Conservation (phyloP, 2,888 invertebrate species). For the Nymphalis polychloros region DNA sequence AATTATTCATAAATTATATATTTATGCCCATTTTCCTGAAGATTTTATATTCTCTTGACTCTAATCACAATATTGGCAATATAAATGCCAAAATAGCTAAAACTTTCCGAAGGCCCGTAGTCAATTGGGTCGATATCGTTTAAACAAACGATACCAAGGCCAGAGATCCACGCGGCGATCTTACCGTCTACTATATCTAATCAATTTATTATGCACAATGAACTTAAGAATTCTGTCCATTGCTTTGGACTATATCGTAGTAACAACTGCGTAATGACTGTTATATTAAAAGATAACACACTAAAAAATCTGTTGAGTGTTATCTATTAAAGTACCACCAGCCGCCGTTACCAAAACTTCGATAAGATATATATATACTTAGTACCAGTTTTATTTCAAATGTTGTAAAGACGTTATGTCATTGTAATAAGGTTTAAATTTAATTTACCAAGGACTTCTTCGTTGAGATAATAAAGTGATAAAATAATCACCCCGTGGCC, state of each 20-base stretch:
- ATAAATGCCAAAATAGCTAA: slow-evolving; percentile 42
- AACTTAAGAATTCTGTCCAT: slow-evolving; percentile 43
- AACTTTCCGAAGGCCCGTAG: slow-evolving; percentile 51
- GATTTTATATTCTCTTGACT: not conserved
- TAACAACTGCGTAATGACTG: not conserved
- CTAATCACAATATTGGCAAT: slow-evolving; percentile 28
- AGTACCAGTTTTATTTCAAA: slow-evolving; percentile 43
- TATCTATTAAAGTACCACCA: slow-evolving; percentile 45
- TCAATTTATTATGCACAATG: slow-evolving; percentile 41
- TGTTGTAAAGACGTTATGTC: slow-evolving; percentile 15
- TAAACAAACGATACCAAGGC: slow-evolving; percentile 62
- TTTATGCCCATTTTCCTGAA: no score
- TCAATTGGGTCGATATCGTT: slow-evolving; percentile 58
- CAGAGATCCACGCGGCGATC: slow-evolving; percentile 55
- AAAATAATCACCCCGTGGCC: not conserved
- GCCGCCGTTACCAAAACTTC: slow-evolving; percentile 51
- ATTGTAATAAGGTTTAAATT: slow-evolving; percentile 14
- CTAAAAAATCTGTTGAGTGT: slow-evolving; percentile 50
- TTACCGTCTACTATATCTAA: slow-evolving; percentile 43
- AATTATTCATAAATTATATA: no score
- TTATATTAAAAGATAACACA: slow-evolving; percentile 30
- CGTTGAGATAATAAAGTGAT: slow-evolving; percentile 5
- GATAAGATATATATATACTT: slow-evolving; percentile 70
- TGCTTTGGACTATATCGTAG: slow-evolving; percentile 28
- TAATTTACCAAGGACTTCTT: not conserved